A percentile compares a stretch with the other conserved stretches of the same genome.
Conservation (phyloP, 1,140 invertebrate genomes). For the Globodera ellingtonae region DNA sequence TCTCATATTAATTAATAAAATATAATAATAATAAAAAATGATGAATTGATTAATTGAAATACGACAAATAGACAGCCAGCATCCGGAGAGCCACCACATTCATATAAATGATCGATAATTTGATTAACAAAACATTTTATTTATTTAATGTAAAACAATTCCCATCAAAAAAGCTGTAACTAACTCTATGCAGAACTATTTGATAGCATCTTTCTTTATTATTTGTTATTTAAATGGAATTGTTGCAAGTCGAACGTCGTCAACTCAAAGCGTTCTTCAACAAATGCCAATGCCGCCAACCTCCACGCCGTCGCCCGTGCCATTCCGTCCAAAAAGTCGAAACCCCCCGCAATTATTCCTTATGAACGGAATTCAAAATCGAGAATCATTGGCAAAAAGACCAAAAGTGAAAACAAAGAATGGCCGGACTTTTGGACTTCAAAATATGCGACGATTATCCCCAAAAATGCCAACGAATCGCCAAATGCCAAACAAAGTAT, state of each 20-base stretch:
- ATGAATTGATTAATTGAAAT: no score
- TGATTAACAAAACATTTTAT: no score
- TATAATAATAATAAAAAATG: no score
- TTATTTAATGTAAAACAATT: no score
- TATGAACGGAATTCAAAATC: no score
- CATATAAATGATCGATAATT: neutral
- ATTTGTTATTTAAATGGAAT: neutral
- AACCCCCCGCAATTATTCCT: neutral
- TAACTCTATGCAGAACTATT: neutral
- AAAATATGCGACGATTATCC: neutral
- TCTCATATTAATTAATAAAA: no score
- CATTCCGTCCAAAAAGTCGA: neutral
- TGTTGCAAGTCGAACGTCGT: neutral
- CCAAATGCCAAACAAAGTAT: no score
- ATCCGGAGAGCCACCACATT: neutral
- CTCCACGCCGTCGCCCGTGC: neutral
- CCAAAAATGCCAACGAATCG: no score
- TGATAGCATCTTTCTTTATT: neutral
- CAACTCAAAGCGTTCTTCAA: neutral
- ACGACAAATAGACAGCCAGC: no score
- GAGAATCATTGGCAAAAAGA: neutral
- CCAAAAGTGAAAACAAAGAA: neutral
- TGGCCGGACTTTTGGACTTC: neutral
- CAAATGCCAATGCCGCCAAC: neutral
- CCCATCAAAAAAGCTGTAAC: neutral